Base-by-base conservation (phyloP, 2,113 vertebrate species). In the Acanthochromis polyacanthus region DNA sequence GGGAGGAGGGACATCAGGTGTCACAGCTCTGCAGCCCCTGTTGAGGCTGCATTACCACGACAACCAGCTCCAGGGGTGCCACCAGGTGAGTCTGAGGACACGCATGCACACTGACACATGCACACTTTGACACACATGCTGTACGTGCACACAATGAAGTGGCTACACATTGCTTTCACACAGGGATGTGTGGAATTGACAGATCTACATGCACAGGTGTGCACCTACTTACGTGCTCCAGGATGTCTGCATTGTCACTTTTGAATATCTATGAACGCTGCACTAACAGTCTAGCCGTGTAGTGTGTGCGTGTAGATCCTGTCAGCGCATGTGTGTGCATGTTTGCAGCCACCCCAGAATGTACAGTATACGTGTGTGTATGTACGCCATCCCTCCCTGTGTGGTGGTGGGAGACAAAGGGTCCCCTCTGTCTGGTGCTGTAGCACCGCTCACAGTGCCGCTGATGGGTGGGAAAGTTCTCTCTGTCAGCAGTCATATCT, bases 61-160 rank as follows among this genome's bases (percentile, higher is more conserved):
- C 88, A 89, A 87, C 91, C 87, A 30, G 65, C 73, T 84, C 81
- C 69, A 20, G 79, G 74, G 88, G 73, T 75, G 74, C 88, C 80
- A 75, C 80, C 92, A 93, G 91, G 93, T 93, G 92, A 93, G 93
- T 91, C 80, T 79, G 83, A 90, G 84, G 88, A 88, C 75, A 85
- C 22, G 46, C 81, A 76, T 46, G 12, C 73, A 10, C 40, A 65
- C 62, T 23, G 72, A 38, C 52, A 28, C 40, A 45, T 50, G 23
- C 52, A 15, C 50, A 48, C 62, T 71, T 78, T 71, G 46, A 87
- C 65, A 56, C 65, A 71, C 66, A 78, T 51, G 12, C 58, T 67
- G 38, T 59, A 57, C 64, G 45, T 53, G 46, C 9, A 16, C 55
- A 58, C 76, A 68, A 36, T 59, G 25, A 55, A 66, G 65, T 69